Evolutionary conservation across 2,113 vertebrate genomes (phyloP), one percentile per base, ranked within the genome.

Genomic region (Psittacara wagleri): DNA sequence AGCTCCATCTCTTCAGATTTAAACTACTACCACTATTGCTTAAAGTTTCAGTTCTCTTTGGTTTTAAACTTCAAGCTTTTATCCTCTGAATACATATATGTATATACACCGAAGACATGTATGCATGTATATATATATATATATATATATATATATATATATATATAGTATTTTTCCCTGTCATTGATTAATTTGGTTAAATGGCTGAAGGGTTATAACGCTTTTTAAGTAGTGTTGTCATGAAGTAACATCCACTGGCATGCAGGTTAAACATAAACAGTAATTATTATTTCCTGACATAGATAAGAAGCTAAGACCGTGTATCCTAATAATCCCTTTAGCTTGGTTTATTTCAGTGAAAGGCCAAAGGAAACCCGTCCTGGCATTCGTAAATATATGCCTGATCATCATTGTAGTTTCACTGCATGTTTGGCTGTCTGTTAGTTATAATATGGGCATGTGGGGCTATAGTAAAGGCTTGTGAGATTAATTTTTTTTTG

Each of bases 381-480:
- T 87, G 43, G 25, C 11, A 18, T 86, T 86, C 37, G 82, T 79
- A 54, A 57, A 70, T 15, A 16, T 33, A 17, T 13, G 35, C 44
- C 22, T 0, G 0, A 10, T 61, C 29, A 27, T 61, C 24, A 24
- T 22, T 82, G 46, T 52, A 13, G 29, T 79, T 63, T 44, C 35
- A 22, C 35, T 87, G 41, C 17, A 13, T 55, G 31, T 84, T 82
- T 87, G 55, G 19, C 10, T 68, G 35, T 63, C 52, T 37, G 22
- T 54, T 90, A 37, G 14, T 76, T 72, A 27, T 13, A n/a, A 13
- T 64, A 27, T 10, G 19, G 35, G 13, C 39, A 10, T 35, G 24
- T 59, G 6, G 61, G 25, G 25, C 23, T 70, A 3, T 35, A 75
- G 17, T 55, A 76, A 55, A 54, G 19, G 88, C 39, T 63, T 67